These are phyloP conservation scores for Botrylloides violaceus DNA, from an alignment of 23 tunicate genomes.

Conservation along the genomic window DNA sequence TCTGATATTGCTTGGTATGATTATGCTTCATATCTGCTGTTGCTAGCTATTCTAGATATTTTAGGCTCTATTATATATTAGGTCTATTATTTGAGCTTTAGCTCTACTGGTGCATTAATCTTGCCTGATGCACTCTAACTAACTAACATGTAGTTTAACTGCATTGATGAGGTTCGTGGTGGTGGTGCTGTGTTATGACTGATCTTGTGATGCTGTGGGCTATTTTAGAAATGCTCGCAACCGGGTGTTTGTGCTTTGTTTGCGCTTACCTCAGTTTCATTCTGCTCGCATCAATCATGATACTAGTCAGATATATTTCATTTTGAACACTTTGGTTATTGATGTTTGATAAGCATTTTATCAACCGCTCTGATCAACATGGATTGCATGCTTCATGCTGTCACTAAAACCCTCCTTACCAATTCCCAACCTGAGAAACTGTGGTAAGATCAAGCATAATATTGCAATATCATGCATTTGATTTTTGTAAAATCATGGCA, in stretches of 20 bases:
- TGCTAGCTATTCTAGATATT: too few species aligned
- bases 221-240: too few species aligned
- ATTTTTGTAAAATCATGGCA: neutral
- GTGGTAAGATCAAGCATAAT: slow-evolving; percentile 15
- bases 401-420: too few species aligned
- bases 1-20: neutral
- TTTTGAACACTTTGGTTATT: neutral
- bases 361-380: neutral
- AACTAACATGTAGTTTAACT: too few species aligned
- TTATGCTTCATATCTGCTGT: neutral
- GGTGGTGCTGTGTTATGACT: too few species aligned
- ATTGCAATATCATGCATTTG: neutral
- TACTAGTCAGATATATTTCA: neutral
- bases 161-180: too few species aligned
- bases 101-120: too few species aligned
- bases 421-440: slow-evolving; percentile 2
- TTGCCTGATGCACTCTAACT: too few species aligned
- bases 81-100: too few species aligned
- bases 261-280: slow-evolving; percentile 28
- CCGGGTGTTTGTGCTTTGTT: slow-evolving; percentile 13
- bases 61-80: too few species aligned
- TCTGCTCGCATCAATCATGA: neutral
- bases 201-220: too few species aligned
- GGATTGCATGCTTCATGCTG: too few species aligned
- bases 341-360: neutral